Base-by-base conservation (phyloP, 2,797 vertebrate species). In the Lithobates pipiens region DNA sequence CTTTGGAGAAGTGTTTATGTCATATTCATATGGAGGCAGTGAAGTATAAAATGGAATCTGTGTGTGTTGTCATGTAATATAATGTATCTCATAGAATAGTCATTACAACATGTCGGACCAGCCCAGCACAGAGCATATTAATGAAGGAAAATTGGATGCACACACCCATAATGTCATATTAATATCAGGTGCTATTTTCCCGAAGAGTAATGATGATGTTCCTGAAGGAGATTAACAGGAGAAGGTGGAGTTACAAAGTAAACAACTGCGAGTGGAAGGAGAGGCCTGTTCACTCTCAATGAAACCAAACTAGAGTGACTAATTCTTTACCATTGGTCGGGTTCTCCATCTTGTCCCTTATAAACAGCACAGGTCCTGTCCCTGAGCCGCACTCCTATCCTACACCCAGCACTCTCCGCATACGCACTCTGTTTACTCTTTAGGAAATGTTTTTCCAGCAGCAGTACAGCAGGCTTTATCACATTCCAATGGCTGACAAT, bases 381-480 rank as follows among this genome's bases (percentile, higher is more conserved):
- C 82, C 74, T 68, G 63, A 76, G 27, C 27, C 65, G 7, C 70
- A 34, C 72, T 76, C 73, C 32, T 44, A 61, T 36, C 29, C 15
- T 27, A 36, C 36, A 65, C 29, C 25, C 10, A 10, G 18, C 74
- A 18, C 50, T 80, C 32, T 81, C 34, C 42, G 27, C 44, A 76
- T 61, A 61, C 32, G 29, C n/a, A n/a, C 29, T 36, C n/a, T 74
- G 34, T 65, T 42, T 65, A 65, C 36, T 82, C 50, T 46, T 89
- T 68, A 84, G 87, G 85, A 89, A 86, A 87, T 63, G 85, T 86
- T 84, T 85, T 89, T 89, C 74, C 88, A 86, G 77, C 46, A 71
- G 46, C 25, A 96, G 93, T 92, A 94, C 86, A 92, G 86, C 88
- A 90, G 90, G 32, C 34, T 70, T 25, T 2, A 32, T 32, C 32